phyloP scores from a whole-genome alignment of 30 jellyfish, hydroid and myxozoan genomes.

The Pseudorhiza aurosa region DNA sequence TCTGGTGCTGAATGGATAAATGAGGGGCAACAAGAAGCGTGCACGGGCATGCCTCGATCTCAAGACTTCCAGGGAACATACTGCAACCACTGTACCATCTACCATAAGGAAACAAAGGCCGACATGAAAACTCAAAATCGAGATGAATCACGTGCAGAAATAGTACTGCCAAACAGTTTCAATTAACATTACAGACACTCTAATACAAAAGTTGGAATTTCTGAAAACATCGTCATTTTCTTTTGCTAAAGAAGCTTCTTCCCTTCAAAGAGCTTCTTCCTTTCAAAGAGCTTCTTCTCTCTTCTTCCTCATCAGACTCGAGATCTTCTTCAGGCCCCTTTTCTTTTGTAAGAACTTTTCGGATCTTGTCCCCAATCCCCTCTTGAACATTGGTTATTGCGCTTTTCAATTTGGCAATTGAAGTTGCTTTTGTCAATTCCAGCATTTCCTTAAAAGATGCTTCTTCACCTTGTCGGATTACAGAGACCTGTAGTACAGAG shows the following conservation, averaged over 20 bases:
- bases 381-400: slow-evolving; percentile 7
- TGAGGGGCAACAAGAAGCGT: too few relatives aligned
- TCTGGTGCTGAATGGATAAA: too few relatives aligned
- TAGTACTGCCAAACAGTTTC: too few relatives aligned
- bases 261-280: neutral
- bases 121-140: too few relatives aligned
- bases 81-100: too few relatives aligned
- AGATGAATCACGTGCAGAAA: too few relatives aligned
- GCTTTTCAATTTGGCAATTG: neutral
- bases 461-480: neutral
- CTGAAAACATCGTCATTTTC: neutral
- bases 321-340: neutral
- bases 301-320: neutral
- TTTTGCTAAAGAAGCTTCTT: neutral
- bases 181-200: too few relatives aligned
- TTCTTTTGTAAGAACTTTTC: neutral
- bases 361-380: slow-evolving; percentile 13
- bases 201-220: too few relatives aligned
- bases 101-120: too few relatives aligned
- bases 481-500: neutral
- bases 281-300: neutral
- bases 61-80: too few relatives aligned
- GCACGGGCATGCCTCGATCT: too few relatives aligned
- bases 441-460: neutral
- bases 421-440: neutral